Evolutionary conservation across 2,113 vertebrate genomes (phyloP).

Genomic region (Barnardius zonarius): DNA sequence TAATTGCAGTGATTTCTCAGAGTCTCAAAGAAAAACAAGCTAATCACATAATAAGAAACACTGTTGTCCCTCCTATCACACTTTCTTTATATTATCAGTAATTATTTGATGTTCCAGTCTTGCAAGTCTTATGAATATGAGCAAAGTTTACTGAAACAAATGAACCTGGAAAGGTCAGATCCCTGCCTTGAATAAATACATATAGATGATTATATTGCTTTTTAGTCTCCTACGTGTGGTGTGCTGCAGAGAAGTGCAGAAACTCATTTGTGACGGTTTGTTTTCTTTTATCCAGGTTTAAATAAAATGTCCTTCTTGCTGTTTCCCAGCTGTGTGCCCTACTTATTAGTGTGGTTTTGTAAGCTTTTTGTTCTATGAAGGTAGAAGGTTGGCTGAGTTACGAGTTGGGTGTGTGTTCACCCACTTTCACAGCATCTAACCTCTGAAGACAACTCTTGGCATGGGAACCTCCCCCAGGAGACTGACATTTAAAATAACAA

Average conservation of each 20-base stretch:
- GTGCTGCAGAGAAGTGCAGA: not conserved
- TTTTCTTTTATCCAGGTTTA: not conserved
- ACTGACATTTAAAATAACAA: not conserved
- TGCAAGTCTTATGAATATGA: not conserved
- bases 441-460: slow-evolving; percentile 3
- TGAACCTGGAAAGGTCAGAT: slow-evolving; percentile 31
- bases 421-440: not conserved
- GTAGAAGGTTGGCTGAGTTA: not conserved
- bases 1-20: not conserved
- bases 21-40: not conserved
- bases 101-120: slow-evolving; percentile 40
- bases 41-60: not conserved
- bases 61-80: not conserved
- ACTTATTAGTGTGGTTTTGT: not conserved
- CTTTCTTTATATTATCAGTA: not conserved
- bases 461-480: not conserved
- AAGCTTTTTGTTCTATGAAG: not conserved
- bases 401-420: not conserved
- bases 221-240: slow-evolving; percentile 12
- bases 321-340: not conserved
- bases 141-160: slow-evolving; percentile 43
- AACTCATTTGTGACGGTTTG: not conserved
- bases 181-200: slow-evolving; percentile 53
- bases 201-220: not conserved
- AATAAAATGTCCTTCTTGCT: not conserved